Evolutionary conservation across 1,140 invertebrate species (phyloP).

Genomic region (Laodelphax striatellus): DNA sequence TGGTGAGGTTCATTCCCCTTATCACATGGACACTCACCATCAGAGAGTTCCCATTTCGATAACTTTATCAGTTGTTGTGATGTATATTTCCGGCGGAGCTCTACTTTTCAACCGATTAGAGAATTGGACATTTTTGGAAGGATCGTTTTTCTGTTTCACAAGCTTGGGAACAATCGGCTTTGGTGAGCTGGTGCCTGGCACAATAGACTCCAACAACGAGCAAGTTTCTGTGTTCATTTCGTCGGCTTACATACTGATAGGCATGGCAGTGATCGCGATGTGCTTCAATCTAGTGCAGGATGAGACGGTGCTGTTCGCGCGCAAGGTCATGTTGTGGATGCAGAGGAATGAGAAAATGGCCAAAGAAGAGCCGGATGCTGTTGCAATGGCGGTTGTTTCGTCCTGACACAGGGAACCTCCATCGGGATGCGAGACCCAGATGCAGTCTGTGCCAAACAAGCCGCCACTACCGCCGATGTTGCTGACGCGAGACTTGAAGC

Average conservation of each 20-base stretch:
- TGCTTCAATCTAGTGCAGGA: constrained; percentile 94
- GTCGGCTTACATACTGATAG: constrained; percentile 82
- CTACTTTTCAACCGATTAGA: constrained; percentile 80
- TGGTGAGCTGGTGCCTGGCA: constrained; percentile 62
- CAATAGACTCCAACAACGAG: constrained; percentile 30
- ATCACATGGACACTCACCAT: not conserved
- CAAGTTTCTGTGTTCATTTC: constrained; percentile 68
- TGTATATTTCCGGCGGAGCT: constrained; percentile 84
- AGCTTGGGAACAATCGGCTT: constrained; percentile 83
- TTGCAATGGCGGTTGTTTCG: constrained; percentile 14
- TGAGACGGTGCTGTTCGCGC: constrained; percentile 60
- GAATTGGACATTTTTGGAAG: constrained; percentile 85
- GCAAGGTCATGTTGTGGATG: constrained; percentile 29
- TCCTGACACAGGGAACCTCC: constrained; percentile 24
- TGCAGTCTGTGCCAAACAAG: constrained; percentile 30
- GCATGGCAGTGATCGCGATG: constrained; percentile 92
- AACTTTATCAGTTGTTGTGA: constrained; percentile 76
- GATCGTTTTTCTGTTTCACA: constrained; percentile 90
- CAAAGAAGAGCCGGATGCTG: constrained; percentile 28
- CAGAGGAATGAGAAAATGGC: constrained; percentile 25
- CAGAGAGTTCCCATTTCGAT: constrained; percentile 69
- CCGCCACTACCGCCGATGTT: constrained; percentile 6
- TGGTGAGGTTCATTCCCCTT: not conserved
- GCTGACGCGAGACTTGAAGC: constrained; percentile 11
- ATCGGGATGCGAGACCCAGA: constrained; percentile 41